A percentile compares a stretch with the other conserved stretches of the same genome.
These are phyloP conservation scores for Sogatella furcifera DNA, from an alignment of 1,140 invertebrate genomes.

Conservation along the genomic window DNA sequence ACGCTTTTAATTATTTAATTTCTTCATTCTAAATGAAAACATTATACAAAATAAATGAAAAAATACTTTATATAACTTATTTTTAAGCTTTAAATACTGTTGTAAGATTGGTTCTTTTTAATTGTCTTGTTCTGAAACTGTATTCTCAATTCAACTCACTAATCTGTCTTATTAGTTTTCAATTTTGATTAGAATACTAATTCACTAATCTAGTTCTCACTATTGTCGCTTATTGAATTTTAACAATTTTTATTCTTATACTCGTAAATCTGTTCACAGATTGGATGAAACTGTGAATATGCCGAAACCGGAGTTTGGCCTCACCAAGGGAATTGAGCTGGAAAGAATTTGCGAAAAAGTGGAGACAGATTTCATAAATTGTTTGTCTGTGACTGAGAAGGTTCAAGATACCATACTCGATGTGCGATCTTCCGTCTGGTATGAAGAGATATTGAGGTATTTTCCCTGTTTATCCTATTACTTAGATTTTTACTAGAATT, in stretches of 20 bases:
- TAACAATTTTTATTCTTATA: neutral
- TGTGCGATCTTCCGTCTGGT: conserved; percentile 56
- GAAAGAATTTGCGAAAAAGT: conserved; percentile 57
- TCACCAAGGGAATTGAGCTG: conserved; percentile 56
- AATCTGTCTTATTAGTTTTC: no score
- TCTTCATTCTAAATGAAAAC: no score
- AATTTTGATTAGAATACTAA: no score
- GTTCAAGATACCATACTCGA: conserved; percentile 55
- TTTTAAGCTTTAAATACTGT: no score
- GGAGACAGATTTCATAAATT: conserved; percentile 59
- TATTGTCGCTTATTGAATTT: neutral
- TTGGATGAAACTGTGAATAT: conserved; percentile 50
- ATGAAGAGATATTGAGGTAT: conserved; percentile 56
- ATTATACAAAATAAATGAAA: no score
- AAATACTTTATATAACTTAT: no score
- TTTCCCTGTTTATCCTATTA: neutral
- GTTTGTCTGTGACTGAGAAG: conserved; percentile 45
- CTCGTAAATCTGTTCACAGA: conserved; percentile 24
- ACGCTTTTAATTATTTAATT: no score
- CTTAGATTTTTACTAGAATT: neutral
- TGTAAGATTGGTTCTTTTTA: no score
- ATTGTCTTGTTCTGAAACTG: no score
- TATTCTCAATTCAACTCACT: no score
- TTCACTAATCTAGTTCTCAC: no score
- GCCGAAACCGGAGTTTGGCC: conserved; percentile 47